Percentiles rank a stretch among this genome's conserved stretches.
phyloP scores from a whole-genome alignment of 2,113 vertebrate genomes.

The Oxygymnocypris stewartii region DNA sequence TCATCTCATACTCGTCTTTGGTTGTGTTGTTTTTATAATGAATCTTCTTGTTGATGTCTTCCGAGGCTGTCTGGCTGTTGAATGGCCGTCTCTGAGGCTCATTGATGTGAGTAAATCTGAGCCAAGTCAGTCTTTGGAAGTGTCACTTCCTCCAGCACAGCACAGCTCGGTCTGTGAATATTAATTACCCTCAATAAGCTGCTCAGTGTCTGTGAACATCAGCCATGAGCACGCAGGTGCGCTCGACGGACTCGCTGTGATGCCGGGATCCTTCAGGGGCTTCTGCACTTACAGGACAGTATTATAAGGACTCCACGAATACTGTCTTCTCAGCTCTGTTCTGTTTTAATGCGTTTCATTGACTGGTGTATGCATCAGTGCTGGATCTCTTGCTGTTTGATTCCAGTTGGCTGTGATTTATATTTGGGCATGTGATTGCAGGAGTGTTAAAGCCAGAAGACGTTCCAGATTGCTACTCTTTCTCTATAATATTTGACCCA shows the following conservation, averaged over 20 bases:
- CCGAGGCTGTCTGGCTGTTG: conserved; percentile 16
- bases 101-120: conserved; percentile 41
- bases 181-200: conserved; percentile 45
- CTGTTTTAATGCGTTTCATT: neutral
- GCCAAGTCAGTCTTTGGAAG: conserved; percentile 33
- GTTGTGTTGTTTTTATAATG: conserved; percentile 33
- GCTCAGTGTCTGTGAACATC: conserved; percentile 37
- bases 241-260: neutral
- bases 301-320: neutral
- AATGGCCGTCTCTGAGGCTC: conserved; percentile 18
- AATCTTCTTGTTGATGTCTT: conserved; percentile 4
- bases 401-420: neutral
- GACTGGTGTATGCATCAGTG: neutral
- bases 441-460: conserved; percentile 3
- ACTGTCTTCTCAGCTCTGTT: neutral
- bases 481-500: neutral
- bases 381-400: neutral
- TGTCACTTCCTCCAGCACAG: conserved; percentile 40
- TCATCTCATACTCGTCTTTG: neutral
- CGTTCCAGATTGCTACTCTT: neutral
- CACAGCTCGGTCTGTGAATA: conserved; percentile 43
- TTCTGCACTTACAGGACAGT: neutral
- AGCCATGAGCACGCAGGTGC: conserved; percentile 22
- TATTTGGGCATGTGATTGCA: neutral
- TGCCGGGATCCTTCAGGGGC: neutral